phyloP scores from a whole-genome alignment of 2,113 vertebrate genomes.

The Meleagris gallopavo region DNA sequence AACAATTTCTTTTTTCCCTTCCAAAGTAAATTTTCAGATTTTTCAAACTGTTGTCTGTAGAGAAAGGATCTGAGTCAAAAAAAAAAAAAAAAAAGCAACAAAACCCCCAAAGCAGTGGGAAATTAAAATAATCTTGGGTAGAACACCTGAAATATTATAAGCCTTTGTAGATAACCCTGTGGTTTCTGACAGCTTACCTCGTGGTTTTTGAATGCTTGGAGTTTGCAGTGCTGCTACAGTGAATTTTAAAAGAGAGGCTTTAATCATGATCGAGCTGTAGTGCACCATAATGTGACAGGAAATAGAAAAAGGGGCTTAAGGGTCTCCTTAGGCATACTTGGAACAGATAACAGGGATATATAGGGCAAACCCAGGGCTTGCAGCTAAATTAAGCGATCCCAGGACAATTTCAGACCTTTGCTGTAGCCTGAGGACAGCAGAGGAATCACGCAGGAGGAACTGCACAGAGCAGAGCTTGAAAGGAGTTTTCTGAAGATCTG shows the following conservation, averaged over 20 bases:
- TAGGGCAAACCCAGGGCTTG: neutral
- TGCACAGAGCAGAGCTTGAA: neutral
- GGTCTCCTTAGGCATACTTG: neutral
- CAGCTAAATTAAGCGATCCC: neutral
- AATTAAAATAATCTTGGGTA: neutral
- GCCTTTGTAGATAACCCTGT: neutral
- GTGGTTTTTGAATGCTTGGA: neutral
- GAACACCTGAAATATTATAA: neutral
- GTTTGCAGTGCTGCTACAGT: conserved; percentile 17
- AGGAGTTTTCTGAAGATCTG: neutral
- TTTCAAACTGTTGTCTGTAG: neutral
- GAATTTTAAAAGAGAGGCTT: conserved; percentile 35
- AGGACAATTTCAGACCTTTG: neutral
- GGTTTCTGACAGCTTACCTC: conserved; percentile 36
- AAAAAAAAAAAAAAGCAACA: neutral
- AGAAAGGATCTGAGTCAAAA: neutral
- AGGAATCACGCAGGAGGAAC: neutral
- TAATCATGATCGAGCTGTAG: neutral
- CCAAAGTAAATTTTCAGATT: neutral
- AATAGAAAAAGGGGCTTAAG: conserved; percentile 10
- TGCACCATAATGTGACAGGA: neutral
- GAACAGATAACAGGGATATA: neutral
- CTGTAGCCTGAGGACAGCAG: neutral
- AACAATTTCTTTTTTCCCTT: neutral
- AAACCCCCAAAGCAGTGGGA: neutral